phyloP scores from a whole-genome alignment of 2,113 vertebrate genomes.

The Pteruthius melanotis region DNA sequence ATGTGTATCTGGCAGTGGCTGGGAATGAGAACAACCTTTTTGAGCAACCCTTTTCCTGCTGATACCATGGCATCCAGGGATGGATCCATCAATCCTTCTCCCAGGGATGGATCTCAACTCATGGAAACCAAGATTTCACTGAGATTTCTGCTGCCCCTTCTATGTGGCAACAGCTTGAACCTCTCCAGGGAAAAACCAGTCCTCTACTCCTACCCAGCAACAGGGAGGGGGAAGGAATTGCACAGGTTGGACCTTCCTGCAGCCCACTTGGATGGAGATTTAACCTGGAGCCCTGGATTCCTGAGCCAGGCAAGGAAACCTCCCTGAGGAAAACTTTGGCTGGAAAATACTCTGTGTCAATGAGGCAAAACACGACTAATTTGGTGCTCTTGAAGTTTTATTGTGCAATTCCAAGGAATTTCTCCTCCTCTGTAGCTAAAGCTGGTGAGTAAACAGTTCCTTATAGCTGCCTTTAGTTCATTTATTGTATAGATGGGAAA shows the following conservation, averaged over 20 bases:
- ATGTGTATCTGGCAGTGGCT: neutral
- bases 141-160: neutral
- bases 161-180: neutral
- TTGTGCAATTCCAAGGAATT: neutral
- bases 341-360: neutral
- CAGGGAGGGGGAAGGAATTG: neutral
- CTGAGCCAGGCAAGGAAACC: neutral
- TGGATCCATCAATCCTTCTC: neutral
- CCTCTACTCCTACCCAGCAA: rapidly evolving
- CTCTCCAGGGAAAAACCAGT: neutral
- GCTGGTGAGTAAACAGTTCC: neutral
- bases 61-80: neutral
- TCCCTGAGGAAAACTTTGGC: neutral
- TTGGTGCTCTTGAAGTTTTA: neutral
- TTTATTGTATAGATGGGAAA: neutral
- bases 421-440: neutral
- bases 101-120: neutral
- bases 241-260: neutral
- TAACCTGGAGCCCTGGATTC: neutral
- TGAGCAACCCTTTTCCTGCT: neutral
- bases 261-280: neutral
- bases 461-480: neutral
- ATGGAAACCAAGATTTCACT: neutral
- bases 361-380: neutral
- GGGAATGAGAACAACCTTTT: neutral